Conservation (phyloP, 2,113 vertebrate genomes). For the Salvelinus sp. region DNA sequence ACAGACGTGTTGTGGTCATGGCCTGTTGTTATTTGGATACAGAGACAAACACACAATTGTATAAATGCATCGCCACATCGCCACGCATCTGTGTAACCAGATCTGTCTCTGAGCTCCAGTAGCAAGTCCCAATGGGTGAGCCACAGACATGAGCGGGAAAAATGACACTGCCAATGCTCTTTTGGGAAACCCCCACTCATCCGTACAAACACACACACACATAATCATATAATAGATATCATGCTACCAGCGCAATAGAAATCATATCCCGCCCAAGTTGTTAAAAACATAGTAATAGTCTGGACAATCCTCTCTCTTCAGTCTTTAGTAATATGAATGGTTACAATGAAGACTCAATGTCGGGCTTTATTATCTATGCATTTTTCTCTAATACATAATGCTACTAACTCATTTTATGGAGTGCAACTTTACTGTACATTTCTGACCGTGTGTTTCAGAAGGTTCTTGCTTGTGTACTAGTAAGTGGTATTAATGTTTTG, state of each 20-base stretch:
- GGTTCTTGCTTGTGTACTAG: neutral
- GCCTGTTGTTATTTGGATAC: constrained; percentile 13
- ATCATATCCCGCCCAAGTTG: no score
- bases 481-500: neutral
- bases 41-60: constrained; percentile 5
- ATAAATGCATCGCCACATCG: no score
- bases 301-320: no score
- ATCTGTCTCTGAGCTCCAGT: neutral
- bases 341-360: no score
- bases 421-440: neutral
- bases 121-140: constrained; percentile 4
- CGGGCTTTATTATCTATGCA: no score
- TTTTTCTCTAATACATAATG: neutral
- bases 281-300: no score
- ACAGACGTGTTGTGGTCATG: neutral
- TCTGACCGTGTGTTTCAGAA: neutral
- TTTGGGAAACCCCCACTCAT: constrained; percentile 49
- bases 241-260: no score
- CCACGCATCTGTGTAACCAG: neutral
- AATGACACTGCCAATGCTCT: constrained; percentile 32
- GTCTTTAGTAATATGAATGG: no score
- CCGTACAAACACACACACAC: neutral
- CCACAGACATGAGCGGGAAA: constrained; percentile 26
- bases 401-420: neutral
- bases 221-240: no score